Evolutionary conservation across 1,140 invertebrate genomes (phyloP).

Genomic region (Drosophila sp.): DNA sequence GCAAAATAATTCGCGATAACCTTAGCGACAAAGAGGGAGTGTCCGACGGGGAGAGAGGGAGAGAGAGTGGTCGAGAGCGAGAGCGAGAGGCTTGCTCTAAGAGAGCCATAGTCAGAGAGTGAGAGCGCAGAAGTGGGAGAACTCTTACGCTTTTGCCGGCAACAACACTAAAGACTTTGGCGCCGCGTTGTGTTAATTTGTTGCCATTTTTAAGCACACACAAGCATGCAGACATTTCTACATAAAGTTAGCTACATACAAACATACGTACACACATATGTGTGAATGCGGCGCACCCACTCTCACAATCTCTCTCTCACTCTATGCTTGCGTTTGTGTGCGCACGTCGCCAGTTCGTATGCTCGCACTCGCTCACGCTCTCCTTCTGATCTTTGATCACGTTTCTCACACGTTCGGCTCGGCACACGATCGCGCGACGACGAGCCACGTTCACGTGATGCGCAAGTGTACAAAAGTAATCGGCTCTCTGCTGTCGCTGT

Average conservation of each 20-base stretch:
- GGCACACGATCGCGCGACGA: constrained; percentile 66
- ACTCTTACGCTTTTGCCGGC: constrained; percentile 31
- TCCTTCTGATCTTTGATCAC: constrained; percentile 78
- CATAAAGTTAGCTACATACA: constrained; percentile 2
- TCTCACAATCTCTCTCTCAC: not conserved
- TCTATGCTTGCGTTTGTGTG: not conserved
- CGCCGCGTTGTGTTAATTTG: constrained; percentile 76
- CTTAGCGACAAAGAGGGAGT: constrained; percentile 38
- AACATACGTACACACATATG: not conserved
- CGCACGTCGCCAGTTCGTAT: not conserved
- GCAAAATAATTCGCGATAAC: constrained; percentile 74
- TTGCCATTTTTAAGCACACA: constrained; percentile 69
- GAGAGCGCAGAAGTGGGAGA: constrained; percentile 9
- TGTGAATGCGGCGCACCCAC: constrained; percentile 10
- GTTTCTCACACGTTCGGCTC: constrained; percentile 76
- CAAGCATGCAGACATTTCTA: constrained; percentile 46
- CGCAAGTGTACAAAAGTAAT: constrained; percentile 65
- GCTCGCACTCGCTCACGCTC: constrained; percentile 29
- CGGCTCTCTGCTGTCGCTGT: constrained; percentile 36
- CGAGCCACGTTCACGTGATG: constrained; percentile 75
- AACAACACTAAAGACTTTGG: constrained; percentile 50
- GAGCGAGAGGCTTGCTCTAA: constrained; percentile 8
- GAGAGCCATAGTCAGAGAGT: constrained; percentile 4
- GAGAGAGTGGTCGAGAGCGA: constrained; percentile 1
- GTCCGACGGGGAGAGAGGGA: constrained; percentile 4